Evolutionary conservation across 1,140 invertebrate genomes (phyloP).

Genomic region (Magallana gigas): DNA sequence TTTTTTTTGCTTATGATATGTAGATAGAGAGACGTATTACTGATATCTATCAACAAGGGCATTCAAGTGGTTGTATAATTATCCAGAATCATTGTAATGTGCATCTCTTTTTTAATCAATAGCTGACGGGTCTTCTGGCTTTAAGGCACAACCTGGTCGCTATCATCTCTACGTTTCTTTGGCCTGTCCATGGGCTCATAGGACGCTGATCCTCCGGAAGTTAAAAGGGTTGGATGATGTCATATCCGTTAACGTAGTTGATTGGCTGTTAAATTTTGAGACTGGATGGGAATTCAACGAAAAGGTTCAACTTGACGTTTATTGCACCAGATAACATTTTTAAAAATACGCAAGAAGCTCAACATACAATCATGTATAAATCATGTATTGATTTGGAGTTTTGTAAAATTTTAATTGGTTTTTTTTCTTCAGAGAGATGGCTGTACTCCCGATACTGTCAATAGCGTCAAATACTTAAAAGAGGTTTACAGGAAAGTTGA

Average conservation of each 20-base stretch:
- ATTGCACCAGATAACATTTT: no score
- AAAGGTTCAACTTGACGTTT: slow-evolving; percentile 53
- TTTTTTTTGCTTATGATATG: no score
- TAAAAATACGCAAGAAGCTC: not conserved
- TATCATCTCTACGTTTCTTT: slow-evolving; percentile 76
- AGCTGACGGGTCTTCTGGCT: slow-evolving; percentile 76
- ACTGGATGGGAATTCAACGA: slow-evolving; percentile 73
- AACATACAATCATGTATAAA: not conserved
- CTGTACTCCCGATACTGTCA: slow-evolving; percentile 72
- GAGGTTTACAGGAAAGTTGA: slow-evolving; percentile 71
- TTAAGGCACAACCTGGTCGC: slow-evolving; percentile 68
- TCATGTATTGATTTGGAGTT: not conserved
- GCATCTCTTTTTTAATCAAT: slow-evolving; percentile 36
- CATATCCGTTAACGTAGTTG: slow-evolving; percentile 72
- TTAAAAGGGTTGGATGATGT: slow-evolving; percentile 74
- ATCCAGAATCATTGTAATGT: no score
- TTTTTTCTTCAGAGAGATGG: slow-evolving; percentile 64
- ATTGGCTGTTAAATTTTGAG: slow-evolving; percentile 66
- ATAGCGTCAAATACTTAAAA: slow-evolving; percentile 63
- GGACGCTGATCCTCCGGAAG: slow-evolving; percentile 69
- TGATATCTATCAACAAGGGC: no score
- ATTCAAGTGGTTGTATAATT: no score
- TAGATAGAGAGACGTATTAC: no score
- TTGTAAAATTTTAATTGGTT: not conserved
- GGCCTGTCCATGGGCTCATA: slow-evolving; percentile 77